Evolutionary conservation across 2,888 invertebrate species (phyloP), one percentile per base, ranked within the genome.

Genomic region (Flabesymbios commensalis): DNA sequence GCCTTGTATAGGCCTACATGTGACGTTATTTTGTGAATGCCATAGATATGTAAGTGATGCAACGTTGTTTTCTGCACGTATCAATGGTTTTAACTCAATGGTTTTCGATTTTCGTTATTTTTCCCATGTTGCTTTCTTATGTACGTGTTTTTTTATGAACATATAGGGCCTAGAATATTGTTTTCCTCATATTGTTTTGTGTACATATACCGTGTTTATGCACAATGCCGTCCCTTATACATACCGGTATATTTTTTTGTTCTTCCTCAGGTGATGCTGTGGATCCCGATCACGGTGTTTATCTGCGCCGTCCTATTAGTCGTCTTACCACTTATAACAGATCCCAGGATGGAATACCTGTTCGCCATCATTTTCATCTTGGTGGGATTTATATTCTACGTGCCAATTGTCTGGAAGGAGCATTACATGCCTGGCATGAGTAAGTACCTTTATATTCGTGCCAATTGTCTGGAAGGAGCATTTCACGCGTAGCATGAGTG

Each of bases 271-370:
- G 78, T 80, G n/a, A 78, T 80, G 1, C 88, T 95, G 82, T 86
- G 92, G 84, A 92, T 96, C 86, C 96, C 97, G 73, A 87, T 91
- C 83, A 83, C 93, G 81, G 94, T 96, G 76, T 87, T 96, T 83
- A 83, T 92, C 78, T 90, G 94, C 80, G 94, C 96, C 57, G 84
- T 90, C 75, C 96, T 94, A 87, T 88, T 97, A 84, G 93, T 97
- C 78, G 88, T 94, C 74, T 95, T 93, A 59, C 96, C 97, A 36
- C 95, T 97, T 74, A 87, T 95, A 69, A 92, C 95, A 82, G 89
- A 93, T 75, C 96, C 96, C 29, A 90, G 93, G 80, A 91, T 95
- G 84, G 95, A 96, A 86, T 96, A 96, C 84, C 85, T 97, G 75
- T 97, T 96, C 83, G 96, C 96, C 57, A 87, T 91, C 66, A 86